Conservation (phyloP, 1,140 invertebrate genomes). For the Hyles vespertilio region DNA sequence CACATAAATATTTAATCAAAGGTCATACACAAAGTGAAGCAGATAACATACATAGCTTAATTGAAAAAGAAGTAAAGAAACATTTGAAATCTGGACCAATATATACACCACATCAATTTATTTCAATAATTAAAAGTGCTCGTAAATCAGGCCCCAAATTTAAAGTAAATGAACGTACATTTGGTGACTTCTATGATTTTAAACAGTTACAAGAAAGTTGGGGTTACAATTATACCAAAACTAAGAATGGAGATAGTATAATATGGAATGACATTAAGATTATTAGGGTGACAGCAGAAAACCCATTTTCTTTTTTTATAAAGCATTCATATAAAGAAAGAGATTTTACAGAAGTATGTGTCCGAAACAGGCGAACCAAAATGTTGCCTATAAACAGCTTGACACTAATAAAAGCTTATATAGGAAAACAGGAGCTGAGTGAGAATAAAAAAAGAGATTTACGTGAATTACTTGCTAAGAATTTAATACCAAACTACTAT, state of each 20-base stretch:
- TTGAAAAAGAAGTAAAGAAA: conserved; percentile 24
- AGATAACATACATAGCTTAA: conserved; percentile 19
- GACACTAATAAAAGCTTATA: conserved; percentile 11
- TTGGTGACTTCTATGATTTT: conserved; percentile 12
- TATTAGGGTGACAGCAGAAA: conserved; percentile 18
- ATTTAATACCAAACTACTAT: too few relatives aligned
- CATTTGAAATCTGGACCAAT: conserved; percentile 27
- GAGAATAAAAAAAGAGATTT: conserved; percentile 24
- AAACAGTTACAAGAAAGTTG: conserved; percentile 23
- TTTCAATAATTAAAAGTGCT: conserved; percentile 25
- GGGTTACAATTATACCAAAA: conserved; percentile 17
- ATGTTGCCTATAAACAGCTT: conserved; percentile 9
- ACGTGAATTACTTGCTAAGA: conserved; percentile 11
- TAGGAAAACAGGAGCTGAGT: conserved; percentile 12
- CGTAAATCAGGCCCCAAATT: conserved; percentile 17
- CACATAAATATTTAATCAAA: conserved; percentile 39
- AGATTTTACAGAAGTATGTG: conserved; percentile 13
- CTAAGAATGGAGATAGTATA: conserved; percentile 18
- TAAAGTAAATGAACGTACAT: conserved; percentile 19
- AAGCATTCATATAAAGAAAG: conserved; percentile 25
- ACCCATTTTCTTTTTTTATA: conserved; percentile 17
- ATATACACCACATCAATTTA: conserved; percentile 20
- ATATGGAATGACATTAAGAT: conserved; percentile 34
- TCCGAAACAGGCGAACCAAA: conserved; percentile 27
- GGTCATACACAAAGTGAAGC: conserved; percentile 17